Base-by-base conservation (phyloP, 2,113 vertebrate genomes). In the Hippolais icterina region DNA sequence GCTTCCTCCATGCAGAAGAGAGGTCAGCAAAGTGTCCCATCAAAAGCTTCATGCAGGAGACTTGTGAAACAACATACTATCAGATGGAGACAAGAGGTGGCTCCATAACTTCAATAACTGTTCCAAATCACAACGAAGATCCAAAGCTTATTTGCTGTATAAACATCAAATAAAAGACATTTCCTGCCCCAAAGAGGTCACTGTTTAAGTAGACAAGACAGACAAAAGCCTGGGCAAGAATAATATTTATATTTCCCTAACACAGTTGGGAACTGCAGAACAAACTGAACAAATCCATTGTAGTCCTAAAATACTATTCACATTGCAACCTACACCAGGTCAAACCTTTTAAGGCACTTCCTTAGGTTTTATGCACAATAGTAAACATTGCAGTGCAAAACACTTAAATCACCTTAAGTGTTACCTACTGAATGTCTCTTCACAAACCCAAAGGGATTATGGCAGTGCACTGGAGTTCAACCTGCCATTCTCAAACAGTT, bases 211-310 rank as follows among this genome's bases (percentile, higher is more conserved):
- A 91, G 80, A 84, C 47, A 89, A 78, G 72, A 89, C 47, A 91
- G 87, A 81, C 49, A 94, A 94, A 95, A 89, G 35, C 56, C 75
- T 70, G 37, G 23, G 22, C 60, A 89, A 93, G 64, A 92, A 82
- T 50, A 95, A 81, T 91, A 91, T 91, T 95, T 91, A 15, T 61
- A 37, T 76, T 94, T 92, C 52, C 47, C 74, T 82, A 46, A 68
- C 37, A 68, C 56, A 79, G 44, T 5, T 60, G 41, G 47, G n/a
- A 94, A 81, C 37, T 49, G 25, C 52, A 87, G 71, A 60, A 76
- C 44, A 71, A 84, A 75, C n/a, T 78, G 61, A 64, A 47, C 75
- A 70, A 85, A 72, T 83, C 49, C 28, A 69, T 1, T 49, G 24
- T 57, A 79, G 33, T 68, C 53, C 44, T 85, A 79, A 91, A 93